phyloP scores from a whole-genome alignment of 2,888 invertebrate species.

The Drosophila flavopinicola region DNA sequence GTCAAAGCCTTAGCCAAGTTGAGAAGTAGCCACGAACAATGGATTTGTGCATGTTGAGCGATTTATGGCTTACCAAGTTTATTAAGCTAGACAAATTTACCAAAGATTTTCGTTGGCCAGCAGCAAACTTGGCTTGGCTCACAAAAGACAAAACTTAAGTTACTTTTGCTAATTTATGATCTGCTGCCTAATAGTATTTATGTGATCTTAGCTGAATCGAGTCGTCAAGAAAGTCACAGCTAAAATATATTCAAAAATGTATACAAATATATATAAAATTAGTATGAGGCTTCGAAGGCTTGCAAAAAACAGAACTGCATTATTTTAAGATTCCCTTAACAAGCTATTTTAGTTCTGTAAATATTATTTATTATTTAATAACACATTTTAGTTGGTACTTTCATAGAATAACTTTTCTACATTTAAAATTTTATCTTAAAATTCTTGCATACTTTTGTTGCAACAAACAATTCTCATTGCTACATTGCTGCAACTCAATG shows the following conservation, averaged over 20 bases:
- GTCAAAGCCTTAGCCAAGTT: slow-evolving; percentile 48
- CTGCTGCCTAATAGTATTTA: neutral
- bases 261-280: too few relatives aligned
- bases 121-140: slow-evolving; percentile 4
- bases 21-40: slow-evolving; percentile 55
- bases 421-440: slow-evolving; percentile 5
- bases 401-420: neutral
- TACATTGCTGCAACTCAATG: slow-evolving; percentile 35
- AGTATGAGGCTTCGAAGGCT: too few relatives aligned
- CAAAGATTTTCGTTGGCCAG: slow-evolving; percentile 22
- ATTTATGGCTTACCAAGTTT: slow-evolving; percentile 68
- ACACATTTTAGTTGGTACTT: neutral
- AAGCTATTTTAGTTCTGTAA: neutral
- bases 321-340: too few relatives aligned
- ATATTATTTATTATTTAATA: neutral
- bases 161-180: slow-evolving; percentile 31
- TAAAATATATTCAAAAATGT: too few relatives aligned
- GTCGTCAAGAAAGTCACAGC: too few relatives aligned
- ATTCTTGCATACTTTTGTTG: slow-evolving; percentile 18
- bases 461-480: slow-evolving; percentile 17
- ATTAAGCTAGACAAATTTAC: slow-evolving; percentile 45
- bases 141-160: slow-evolving; percentile 6
- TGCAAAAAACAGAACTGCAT: too few relatives aligned
- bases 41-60: slow-evolving; percentile 66
- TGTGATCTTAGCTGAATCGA: neutral